These are phyloP conservation scores for Ctenopoma kingsleyae DNA, from an alignment of 2,797 vertebrate species.

Conservation along the genomic window DNA sequence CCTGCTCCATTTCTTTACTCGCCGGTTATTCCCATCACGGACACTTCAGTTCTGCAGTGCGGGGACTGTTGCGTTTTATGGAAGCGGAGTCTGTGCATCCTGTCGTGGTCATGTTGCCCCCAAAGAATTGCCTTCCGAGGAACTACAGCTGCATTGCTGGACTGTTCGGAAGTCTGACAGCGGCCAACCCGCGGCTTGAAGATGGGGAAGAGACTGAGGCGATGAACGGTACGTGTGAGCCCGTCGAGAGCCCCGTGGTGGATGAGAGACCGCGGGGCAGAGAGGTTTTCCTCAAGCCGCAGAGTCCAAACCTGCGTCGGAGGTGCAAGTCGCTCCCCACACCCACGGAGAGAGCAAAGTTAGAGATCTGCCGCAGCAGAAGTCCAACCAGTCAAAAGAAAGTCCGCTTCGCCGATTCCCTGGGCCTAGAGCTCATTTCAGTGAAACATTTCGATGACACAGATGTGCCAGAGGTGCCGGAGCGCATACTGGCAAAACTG, in stretches of 20 bases:
- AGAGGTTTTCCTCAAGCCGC: slow-evolving; percentile 82
- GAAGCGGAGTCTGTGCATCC: slow-evolving; percentile 79
- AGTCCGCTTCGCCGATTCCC: slow-evolving; percentile 91
- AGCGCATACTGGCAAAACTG: slow-evolving; percentile 85
- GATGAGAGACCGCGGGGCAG: slow-evolving; percentile 85
- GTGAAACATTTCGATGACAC: slow-evolving; percentile 90
- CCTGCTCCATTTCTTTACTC: slow-evolving; percentile 56
- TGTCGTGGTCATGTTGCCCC: slow-evolving; percentile 86
- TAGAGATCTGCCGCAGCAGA: slow-evolving; percentile 85
- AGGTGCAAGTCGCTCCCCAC: slow-evolving; percentile 93
- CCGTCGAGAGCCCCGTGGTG: slow-evolving; percentile 79
- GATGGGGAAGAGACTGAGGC: slow-evolving; percentile 81
- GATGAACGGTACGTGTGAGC: slow-evolving; percentile 76
- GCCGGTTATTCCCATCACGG: slow-evolving; percentile 54
- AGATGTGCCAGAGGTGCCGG: slow-evolving; percentile 87
- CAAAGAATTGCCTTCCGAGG: slow-evolving; percentile 91
- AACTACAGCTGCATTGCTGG: slow-evolving; percentile 95
- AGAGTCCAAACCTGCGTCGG: slow-evolving; percentile 89
- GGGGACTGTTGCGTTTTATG: slow-evolving; percentile 74
- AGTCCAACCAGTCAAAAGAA: slow-evolving; percentile 90
- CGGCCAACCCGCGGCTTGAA: slow-evolving; percentile 82
- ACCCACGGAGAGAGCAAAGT: slow-evolving; percentile 85
- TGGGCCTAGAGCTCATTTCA: slow-evolving; percentile 91
- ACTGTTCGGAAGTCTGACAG: slow-evolving; percentile 88
- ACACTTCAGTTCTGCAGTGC: slow-evolving; percentile 63